Base-by-base conservation (phyloP, 1,140 invertebrate species). In the Cataglyphis hispanica region DNA sequence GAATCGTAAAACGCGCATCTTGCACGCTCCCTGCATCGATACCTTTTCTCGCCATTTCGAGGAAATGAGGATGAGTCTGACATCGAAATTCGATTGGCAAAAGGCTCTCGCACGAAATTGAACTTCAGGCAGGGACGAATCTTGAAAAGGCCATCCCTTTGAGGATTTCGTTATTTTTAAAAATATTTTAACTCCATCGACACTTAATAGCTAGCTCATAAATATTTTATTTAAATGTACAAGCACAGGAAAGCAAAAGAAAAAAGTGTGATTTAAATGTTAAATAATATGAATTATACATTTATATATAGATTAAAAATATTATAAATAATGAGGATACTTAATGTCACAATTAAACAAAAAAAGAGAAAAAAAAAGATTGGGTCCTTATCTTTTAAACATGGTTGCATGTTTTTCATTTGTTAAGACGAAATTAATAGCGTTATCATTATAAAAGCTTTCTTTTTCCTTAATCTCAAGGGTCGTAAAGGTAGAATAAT, bases 1-100 rank as follows among this genome's bases (percentile, higher is more conserved):
- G 67, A 83, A 83, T 83, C 13, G n/a, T 83, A 74, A 83, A 83
- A 83, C 27, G 53, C 27, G 37, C 61, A 13, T 66, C 56, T 70
- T 53, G 50, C 78, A 50, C 31, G 40, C 61, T 67, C 2, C 25
- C 43, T 3, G n/a, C 40, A 13, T 40, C 22, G 31, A 13, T 72
- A 69, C 19, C 22, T 69, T 61, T 74, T 6, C 27, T 72, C n/a
- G 37, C 13, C 25, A 53, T 60, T 58, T n/a, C 4, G 67, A 31
- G 2, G 53, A 16, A 83, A 83, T 43, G 53, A 81, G 53, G 25
- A 72, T 46, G 37, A 83, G 69, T 22, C 3, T 37, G 13, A 50
- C 37, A 60, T 81, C 77, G 56, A 72, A 37, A 70, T 16, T 72
- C 53, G 53, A 60, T 78, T 81, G 66, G 66, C 25, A 27, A 58